A percentile compares a stretch with the other conserved stretches of the same genome.
Evolutionary conservation across 2,888 invertebrate species (phyloP).

Genomic region (Himalopsyche anomala): DNA sequence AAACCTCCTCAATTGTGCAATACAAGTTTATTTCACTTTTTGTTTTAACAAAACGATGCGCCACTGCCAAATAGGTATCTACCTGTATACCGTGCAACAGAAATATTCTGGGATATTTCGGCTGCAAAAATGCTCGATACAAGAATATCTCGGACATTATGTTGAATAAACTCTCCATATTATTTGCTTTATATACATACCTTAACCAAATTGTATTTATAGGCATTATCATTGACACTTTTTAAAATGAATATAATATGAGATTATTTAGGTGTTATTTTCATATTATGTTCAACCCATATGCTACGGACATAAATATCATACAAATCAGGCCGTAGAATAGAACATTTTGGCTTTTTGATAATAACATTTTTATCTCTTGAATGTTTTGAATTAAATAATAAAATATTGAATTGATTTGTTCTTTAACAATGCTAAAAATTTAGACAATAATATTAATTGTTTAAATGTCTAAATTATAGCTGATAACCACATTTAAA

Average conservation of each 20-base stretch:
- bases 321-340: too few species aligned
- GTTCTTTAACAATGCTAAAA: too few species aligned
- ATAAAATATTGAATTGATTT: too few species aligned
- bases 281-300: background rate
- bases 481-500: too few species aligned
- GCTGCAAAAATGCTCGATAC: constrained; percentile 27
- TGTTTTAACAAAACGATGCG: constrained; percentile 43
- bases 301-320: too few species aligned
- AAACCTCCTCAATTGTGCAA: too few species aligned
- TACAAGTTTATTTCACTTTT: too few species aligned
- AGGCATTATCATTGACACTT: constrained; percentile 1
- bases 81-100: background rate
- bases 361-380: too few species aligned
- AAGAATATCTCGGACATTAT: constrained; percentile 13
- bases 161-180: constrained; percentile 49
- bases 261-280: background rate
- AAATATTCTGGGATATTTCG: background rate
- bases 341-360: too few species aligned
- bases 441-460: too few species aligned
- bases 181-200: constrained; percentile 12
- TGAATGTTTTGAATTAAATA: too few species aligned
- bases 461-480: too few species aligned
- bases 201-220: background rate
- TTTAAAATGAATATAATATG: constrained; percentile 6
- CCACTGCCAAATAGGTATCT: background rate